Base-by-base conservation (phyloP, 2,797 vertebrate species). In the Cyclopterus lumpus region DNA sequence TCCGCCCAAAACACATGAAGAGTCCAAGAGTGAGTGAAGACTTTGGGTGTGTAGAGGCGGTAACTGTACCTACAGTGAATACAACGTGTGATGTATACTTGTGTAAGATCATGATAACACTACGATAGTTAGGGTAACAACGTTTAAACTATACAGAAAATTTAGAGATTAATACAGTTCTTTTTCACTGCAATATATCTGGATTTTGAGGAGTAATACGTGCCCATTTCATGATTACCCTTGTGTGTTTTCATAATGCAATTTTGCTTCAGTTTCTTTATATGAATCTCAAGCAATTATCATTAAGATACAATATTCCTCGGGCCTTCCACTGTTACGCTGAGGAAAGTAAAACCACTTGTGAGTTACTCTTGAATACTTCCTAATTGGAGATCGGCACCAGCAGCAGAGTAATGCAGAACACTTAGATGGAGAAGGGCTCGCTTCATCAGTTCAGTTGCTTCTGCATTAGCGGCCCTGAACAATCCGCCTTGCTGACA, bases 261-360 rank as follows among this genome's bases (percentile, higher is more conserved):
- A 30, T 59, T 53, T 42, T 12, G 44, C 34, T 20, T 18, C 8
- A 4, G 26, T n/a, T 48, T 15, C 18, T 28, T 61, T 36, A 36
- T 32, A 55, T 36, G 2, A 61, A 42, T 65, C 24, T 55, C 32
- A 57, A 68, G 64, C 44, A 68, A 38, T 72, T 8, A 53, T 36
- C 32, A 62, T 48, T 66, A 30, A 30, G 34, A 73, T 46, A 11
- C 30, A 76, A 73, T 8, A 64, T 32, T 63, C n/a, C n/a, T 34
- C 4, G 8, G 49, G 48, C 24, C 38, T 55, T 60, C 36, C 71
- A 58, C 71, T 51, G n/a, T 24, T 51, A 11, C 6, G 24, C 55
- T 10, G 22, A 38, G 55, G n/a, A 59, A 20, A 15, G 18, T 61
- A 1, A 61, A 49, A 48, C n/a, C 55, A 59, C 30, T 57, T 28